These are phyloP conservation scores for Acrobeloides nanus DNA, from an alignment of 2,888 invertebrate genomes.

Conservation along the genomic window DNA sequence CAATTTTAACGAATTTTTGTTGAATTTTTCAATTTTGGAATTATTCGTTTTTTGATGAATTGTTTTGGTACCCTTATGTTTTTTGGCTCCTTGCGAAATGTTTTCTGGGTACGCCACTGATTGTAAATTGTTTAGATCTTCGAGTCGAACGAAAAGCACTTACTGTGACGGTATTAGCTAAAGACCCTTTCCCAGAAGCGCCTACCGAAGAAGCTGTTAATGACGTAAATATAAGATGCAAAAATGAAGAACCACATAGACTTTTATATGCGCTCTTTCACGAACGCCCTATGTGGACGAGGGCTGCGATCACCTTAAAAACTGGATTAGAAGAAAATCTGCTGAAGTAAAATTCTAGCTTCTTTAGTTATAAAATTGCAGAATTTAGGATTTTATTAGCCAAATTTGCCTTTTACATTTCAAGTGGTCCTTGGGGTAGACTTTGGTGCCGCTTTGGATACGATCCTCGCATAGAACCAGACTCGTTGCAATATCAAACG, in stretches of 20 bases:
- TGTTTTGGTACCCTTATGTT: not conserved
- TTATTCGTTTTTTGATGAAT: not conserved
- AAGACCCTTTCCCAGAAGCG: conserved; percentile 39
- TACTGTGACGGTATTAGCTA: conserved; percentile 39
- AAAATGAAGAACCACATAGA: conserved; percentile 40
- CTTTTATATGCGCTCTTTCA: conserved; percentile 65
- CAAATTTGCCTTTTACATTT: conserved; percentile 74
- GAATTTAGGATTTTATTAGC: conserved; percentile 65
- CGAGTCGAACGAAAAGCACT: conserved; percentile 44
- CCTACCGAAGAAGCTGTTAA: conserved; percentile 36
- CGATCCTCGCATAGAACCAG: conserved; percentile 75
- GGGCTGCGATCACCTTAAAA: conserved; percentile 64
- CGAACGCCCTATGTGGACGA: conserved; percentile 81
- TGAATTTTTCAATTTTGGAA: not conserved
- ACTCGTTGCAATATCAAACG: conserved; percentile 75
- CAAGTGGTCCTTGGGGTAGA: conserved; percentile 83
- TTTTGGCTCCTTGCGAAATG: too few relatives aligned
- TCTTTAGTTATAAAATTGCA: conserved; percentile 1
- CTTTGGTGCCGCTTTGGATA: conserved; percentile 84
- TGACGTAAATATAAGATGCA: conserved; percentile 40
- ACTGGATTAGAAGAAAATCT: conserved; percentile 42
- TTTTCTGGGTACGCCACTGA: not conserved
- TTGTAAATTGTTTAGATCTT: conserved; percentile 26
- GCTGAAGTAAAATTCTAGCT: conserved; percentile 60
- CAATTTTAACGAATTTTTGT: too few relatives aligned